Conservation (phyloP, 2,888 invertebrate genomes). For the Calameuta idolon region DNA sequence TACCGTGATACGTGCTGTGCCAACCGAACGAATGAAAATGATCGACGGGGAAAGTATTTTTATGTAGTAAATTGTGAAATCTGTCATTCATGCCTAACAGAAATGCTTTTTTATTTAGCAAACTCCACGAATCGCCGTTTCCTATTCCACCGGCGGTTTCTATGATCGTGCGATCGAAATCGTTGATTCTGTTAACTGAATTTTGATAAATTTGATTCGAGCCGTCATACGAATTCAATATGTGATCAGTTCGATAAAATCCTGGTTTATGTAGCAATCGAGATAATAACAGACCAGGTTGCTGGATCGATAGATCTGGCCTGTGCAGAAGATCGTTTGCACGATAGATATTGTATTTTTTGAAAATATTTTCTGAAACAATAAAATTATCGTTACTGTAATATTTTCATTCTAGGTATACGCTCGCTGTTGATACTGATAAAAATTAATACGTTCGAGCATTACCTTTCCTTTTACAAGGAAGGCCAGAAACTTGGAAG, state of each 20-base stretch:
- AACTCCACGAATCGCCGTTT: not conserved
- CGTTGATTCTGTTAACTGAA: not conserved
- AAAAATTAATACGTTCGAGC: not conserved
- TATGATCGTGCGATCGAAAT: not conserved
- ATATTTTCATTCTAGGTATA: not conserved
- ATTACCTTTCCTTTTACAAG: not conserved
- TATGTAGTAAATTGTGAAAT: not conserved
- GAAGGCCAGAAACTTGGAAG: not conserved
- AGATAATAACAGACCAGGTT: not conserved
- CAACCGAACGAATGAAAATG: conserved; percentile 9
- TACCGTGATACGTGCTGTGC: not conserved
- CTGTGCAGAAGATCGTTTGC: not conserved
- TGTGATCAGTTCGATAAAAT: not conserved
- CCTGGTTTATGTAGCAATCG: not conserved
- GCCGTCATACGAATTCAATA: not conserved
- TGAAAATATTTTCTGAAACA: not conserved
- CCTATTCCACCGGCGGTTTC: not conserved
- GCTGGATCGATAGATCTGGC: not conserved
- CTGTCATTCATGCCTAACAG: not conserved
- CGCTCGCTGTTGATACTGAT: not conserved
- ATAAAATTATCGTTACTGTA: not conserved
- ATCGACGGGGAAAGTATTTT: not conserved
- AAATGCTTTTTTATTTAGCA: not conserved
- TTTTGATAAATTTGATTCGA: not conserved
- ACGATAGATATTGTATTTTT: not conserved